A percentile compares a stretch with the other conserved stretches of the same genome.
Conservation (phyloP, 2,797 vertebrate species). For the Menidia menidia region DNA sequence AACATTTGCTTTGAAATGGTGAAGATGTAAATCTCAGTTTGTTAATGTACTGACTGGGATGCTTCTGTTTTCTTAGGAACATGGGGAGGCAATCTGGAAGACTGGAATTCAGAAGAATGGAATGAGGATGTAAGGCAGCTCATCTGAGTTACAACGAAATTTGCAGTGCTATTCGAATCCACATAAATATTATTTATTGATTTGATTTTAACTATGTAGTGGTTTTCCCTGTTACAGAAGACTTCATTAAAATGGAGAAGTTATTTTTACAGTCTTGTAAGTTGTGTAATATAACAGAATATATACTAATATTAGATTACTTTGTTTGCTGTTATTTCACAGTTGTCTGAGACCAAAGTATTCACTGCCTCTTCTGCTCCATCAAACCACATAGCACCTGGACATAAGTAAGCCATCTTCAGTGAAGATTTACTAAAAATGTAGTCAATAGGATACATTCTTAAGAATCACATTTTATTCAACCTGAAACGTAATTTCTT, state of each 20-base stretch:
- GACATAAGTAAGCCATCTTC: conserved; percentile 83
- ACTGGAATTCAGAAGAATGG: conserved; percentile 97
- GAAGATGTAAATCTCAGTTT: not conserved
- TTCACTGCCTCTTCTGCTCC: conserved; percentile 94
- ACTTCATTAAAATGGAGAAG: not conserved
- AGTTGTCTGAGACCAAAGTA: conserved; percentile 89
- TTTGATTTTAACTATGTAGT: not conserved
- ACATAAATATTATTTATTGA: not conserved
- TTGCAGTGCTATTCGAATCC: not conserved
- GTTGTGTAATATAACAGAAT: not conserved
- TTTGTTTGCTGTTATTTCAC: conserved; percentile 9
- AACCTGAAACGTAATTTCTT: not conserved
- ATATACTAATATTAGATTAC: not conserved
- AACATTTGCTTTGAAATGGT: not conserved
- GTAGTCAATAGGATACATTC: not conserved
- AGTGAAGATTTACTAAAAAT: not conserved
- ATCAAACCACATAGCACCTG: conserved; percentile 82
- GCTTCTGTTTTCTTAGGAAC: conserved; percentile 72
- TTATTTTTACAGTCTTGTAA: too few relatives aligned
- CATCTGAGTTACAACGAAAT: not conserved
- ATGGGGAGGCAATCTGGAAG: conserved; percentile 92
- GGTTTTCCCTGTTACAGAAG: not conserved
- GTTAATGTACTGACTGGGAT: conserved; percentile 18
- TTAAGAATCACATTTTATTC: not conserved
- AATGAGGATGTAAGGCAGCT: conserved; percentile 92